Evolutionary conservation across 2,113 vertebrate species (phyloP), one percentile per base, ranked within the genome.

Genomic region (Clinocottus analis): DNA sequence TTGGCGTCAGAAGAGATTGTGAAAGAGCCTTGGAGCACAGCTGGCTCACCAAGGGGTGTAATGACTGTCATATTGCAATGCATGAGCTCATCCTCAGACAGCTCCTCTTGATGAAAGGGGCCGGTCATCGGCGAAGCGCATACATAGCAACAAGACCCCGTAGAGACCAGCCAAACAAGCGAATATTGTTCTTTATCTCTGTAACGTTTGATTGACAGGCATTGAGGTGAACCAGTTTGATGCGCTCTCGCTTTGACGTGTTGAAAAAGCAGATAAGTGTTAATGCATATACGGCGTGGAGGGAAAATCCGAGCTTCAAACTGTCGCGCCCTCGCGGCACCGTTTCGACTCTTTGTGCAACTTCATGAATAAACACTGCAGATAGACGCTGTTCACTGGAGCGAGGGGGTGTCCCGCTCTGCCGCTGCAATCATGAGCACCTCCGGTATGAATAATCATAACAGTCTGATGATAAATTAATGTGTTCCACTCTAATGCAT

Each of bases 11-110:
- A 65, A 72, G 75, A 77, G 64, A 77, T 78, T 43, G 29, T 58
- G 61, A 67, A 69, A 75, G 79, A 56, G 66, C 17, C 60, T 61
- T 49, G 67, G 66, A 86, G 83, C 80, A 75, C 86, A 90, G 80
- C 86, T 83, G 87, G 72, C 47, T 88, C 77, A 71, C 81, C 66
- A 29, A 76, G 65, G 82, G 84, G 72, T 83, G 29, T 85, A 89
- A 91, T 89, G 85, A 85, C 84, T 83, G 91, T 93, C 88, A 85
- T 86, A 86, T 84, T 88, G 87, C 78, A 74, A 74, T 23, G 88
- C 74, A 87, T 93, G 86, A 93, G 85, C 85, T 93, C 88, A 89
- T 91, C 23, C 81, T 87, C 58, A 75, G 89, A 85, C 88, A 87
- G 85, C 77, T 86, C 69, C 67, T 59, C 78, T 80, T 75, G 79